phyloP scores from a whole-genome alignment of 64 coral and sea anemone species.

The Porites australiensis region DNA sequence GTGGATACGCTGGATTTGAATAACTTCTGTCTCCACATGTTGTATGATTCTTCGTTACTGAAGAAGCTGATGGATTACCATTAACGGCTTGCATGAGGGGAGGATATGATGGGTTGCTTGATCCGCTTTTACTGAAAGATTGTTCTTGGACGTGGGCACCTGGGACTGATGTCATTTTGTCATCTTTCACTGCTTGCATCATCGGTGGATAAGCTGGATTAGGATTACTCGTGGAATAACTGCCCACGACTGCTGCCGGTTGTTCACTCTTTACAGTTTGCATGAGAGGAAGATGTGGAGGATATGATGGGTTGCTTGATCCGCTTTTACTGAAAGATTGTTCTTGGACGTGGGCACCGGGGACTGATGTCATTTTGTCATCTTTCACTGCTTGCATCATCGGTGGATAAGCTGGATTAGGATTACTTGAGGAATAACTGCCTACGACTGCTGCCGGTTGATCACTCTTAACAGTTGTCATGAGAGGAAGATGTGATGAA shows the following conservation, averaged over 20 bases:
- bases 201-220: not conserved
- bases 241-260: not conserved
- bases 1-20: too few relatives aligned
- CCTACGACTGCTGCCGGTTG: not conserved
- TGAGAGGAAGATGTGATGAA: not conserved
- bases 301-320: not conserved
- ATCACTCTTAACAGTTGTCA: not conserved
- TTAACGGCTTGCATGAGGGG: not conserved
- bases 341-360: not conserved
- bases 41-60: too few relatives aligned
- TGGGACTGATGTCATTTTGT: not conserved
- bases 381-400: not conserved
- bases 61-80: not conserved
- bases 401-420: slow-evolving; percentile 1
- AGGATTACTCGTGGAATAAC: not conserved
- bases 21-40: too few relatives aligned
- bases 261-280: not conserved
- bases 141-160: not conserved
- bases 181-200: not conserved
- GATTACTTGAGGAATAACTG: not conserved
- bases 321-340: not conserved
- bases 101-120: not conserved
- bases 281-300: not conserved
- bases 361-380: too few relatives aligned
- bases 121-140: too few relatives aligned